Evolutionary conservation across 2,888 invertebrate genomes (phyloP).

Genomic region (Drosophila kambysellisi): DNA sequence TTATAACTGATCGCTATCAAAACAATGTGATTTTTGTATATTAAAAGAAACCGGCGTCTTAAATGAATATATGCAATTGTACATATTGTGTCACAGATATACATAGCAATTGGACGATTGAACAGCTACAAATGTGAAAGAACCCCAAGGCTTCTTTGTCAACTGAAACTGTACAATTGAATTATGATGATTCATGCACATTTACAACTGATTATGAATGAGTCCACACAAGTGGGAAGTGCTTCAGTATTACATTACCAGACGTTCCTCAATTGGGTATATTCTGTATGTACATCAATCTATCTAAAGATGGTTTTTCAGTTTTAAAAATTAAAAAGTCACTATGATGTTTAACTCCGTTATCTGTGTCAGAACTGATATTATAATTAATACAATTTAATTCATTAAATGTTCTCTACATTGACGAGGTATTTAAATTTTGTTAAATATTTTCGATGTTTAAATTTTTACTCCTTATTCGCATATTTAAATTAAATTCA

Average conservation of each 20-base stretch:
- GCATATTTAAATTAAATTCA: neutral
- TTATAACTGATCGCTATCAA: conserved; percentile 21
- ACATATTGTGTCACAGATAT: conserved; percentile 6
- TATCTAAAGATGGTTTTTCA: neutral
- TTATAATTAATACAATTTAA: neutral
- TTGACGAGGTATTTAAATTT: neutral
- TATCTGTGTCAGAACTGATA: neutral
- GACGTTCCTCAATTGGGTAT: neutral
- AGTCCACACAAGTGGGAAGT: conserved; percentile 10
- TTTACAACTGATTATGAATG: conserved; percentile 32
- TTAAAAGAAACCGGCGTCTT: conserved; percentile 6
- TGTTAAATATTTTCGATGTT: neutral
- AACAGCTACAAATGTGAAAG: neutral
- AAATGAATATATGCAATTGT: conserved; percentile 2
- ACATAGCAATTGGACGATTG: neutral
- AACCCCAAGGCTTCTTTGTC: conserved; percentile 25
- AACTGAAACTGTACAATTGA: conserved; percentile 12
- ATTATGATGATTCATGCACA: conserved; percentile 40
- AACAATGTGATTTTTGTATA: conserved; percentile 1
- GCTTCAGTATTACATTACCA: neutral
- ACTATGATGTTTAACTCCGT: neutral
- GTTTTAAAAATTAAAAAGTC: neutral
- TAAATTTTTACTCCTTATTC: neutral
- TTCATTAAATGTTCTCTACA: neutral
- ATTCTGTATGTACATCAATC: conserved; percentile 1